These are phyloP conservation scores for Drosophila eugracilis DNA, from an alignment of 1,140 invertebrate genomes.

Conservation along the genomic window DNA sequence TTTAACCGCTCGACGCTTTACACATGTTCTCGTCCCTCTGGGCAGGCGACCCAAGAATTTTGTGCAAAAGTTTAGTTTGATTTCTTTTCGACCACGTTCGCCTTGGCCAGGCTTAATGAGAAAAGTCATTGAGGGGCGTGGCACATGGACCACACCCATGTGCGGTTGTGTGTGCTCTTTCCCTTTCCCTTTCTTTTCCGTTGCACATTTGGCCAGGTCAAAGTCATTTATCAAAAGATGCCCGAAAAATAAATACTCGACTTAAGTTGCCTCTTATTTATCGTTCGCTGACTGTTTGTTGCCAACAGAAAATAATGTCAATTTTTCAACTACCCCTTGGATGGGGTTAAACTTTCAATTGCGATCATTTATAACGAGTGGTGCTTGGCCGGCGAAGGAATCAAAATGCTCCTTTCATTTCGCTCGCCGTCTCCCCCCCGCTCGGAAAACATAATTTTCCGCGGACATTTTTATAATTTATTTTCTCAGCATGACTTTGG, in stretches of 20 bases:
- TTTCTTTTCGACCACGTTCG: slow-evolving; percentile 66
- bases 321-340: slow-evolving; percentile 59
- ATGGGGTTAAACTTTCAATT: slow-evolving; percentile 76
- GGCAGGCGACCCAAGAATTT: slow-evolving; percentile 33
- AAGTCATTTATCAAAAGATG: slow-evolving; percentile 75
- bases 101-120: slow-evolving; percentile 67
- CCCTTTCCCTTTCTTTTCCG: slow-evolving; percentile 14
- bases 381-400: not conserved
- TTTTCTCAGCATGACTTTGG: slow-evolving; percentile 62
- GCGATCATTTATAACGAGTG: slow-evolving; percentile 54
- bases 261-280: slow-evolving; percentile 69
- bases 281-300: slow-evolving; percentile 44
- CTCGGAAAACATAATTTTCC: slow-evolving; percentile 43
- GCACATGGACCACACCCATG: slow-evolving; percentile 19
- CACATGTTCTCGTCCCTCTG: slow-evolving; percentile 53
- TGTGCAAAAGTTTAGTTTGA: slow-evolving; percentile 64
- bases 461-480: slow-evolving; percentile 56
- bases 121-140: slow-evolving; percentile 71
- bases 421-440: not conserved
- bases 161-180: no score
- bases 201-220: slow-evolving; percentile 37
- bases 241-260: slow-evolving; percentile 64
- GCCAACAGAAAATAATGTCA: slow-evolving; percentile 64
- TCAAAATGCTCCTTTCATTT: slow-evolving; percentile 18
- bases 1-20: slow-evolving; percentile 66